Evolutionary conservation across 2,888 invertebrate genomes (phyloP), one percentile per base, ranked within the genome.

Genomic region (Amphipyra berbera): DNA sequence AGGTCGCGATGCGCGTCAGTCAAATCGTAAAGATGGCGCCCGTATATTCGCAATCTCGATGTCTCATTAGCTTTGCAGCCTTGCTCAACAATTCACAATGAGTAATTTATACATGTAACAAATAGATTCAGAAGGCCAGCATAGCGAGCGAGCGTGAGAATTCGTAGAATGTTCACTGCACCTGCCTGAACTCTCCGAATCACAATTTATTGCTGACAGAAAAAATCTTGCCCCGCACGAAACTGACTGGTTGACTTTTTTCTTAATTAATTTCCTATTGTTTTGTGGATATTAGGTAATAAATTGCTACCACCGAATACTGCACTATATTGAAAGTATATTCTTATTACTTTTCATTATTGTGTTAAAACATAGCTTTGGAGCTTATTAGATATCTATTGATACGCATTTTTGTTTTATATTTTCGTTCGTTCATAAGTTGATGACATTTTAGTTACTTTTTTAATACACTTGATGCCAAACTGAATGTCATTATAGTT

Each of bases 11-110:
- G 85, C 86, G 87, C 89, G 88, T 88, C 88, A 88, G 86, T 85
- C 84, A 87, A 87, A 87, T 86, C 80, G 83, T 85, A 85, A 91
- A 91, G 88, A 91, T 90, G 90, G 89, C 90, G 91, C 84, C 89
- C 87, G 88, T 86, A 86, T 85, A 85, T 82, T 86, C 82, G 85
- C 88, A 82, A 86, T 88, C 84, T 85, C 85, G 83, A 84, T 85
- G 83, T 85, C 85, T 90, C 86, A 88, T 88, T 88, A 89, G 82
- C 82, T 84, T 73, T 78, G 81, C 83, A 90, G 84, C 89, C 89
- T 91, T 89, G 90, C 82, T 85, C 84, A 89, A 84, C 88, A 86
- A 85, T 87, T 85, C 86, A 88, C 89, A 90, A 88, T 87, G 81
- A 86, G 81, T 82, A 86, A 85, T 88, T 87, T 86, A 83, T 80